These are phyloP conservation scores for Zaprionus vittiger DNA, from an alignment of 1,140 invertebrate species.

Conservation along the genomic window DNA sequence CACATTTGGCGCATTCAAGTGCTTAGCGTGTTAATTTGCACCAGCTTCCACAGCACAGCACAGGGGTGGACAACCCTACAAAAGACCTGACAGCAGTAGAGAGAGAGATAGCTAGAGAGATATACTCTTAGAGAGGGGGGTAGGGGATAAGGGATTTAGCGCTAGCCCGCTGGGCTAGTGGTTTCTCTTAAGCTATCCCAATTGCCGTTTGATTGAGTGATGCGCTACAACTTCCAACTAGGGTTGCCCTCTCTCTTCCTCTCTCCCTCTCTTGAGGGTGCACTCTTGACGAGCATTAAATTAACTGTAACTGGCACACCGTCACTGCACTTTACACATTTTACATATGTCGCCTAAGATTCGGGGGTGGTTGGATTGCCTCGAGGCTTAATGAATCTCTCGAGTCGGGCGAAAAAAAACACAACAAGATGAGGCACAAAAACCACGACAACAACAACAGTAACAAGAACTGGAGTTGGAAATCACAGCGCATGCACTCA, in stretches of 20 bases:
- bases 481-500: constrained; percentile 81
- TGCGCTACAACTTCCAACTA: constrained; percentile 42
- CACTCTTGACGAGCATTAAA: constrained; percentile 76
- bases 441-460: constrained; percentile 28
- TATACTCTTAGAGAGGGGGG: constrained; percentile 6
- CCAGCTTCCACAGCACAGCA: constrained; percentile 35
- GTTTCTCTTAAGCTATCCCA: constrained; percentile 71
- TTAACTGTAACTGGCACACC: constrained; percentile 76
- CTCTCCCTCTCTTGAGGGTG: constrained; percentile 52
- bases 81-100: constrained; percentile 1
- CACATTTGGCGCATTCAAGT: constrained; percentile 81
- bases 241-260: constrained; percentile 23
- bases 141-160: background rate
- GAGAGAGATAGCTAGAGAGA: constrained; percentile 6
- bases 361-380: constrained; percentile 18
- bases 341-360: constrained; percentile 77
- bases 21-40: constrained; percentile 81
- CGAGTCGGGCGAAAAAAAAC: constrained; percentile 37
- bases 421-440: constrained; percentile 13
- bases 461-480: constrained; percentile 31
- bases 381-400: constrained; percentile 58
- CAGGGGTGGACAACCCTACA: constrained; percentile 5
- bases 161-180: constrained; percentile 9
- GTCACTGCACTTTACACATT: constrained; percentile 78
- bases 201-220: constrained; percentile 83